A percentile compares a stretch with the other conserved stretches of the same genome.
phyloP scores from a whole-genome alignment of 2,888 invertebrate species.

The Trachelus iudaicus region DNA sequence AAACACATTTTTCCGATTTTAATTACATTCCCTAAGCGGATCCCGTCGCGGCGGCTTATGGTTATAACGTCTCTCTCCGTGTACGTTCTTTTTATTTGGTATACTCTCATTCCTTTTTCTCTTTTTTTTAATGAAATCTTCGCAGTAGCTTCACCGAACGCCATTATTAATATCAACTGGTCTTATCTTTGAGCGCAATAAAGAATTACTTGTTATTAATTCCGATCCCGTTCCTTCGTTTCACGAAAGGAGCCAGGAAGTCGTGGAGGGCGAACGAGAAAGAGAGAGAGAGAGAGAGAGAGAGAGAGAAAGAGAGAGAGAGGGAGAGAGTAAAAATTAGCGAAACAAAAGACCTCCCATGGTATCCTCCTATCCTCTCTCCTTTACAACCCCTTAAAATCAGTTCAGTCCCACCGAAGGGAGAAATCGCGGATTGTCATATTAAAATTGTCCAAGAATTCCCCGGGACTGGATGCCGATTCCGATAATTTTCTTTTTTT shows the following conservation, averaged over 20 bases:
- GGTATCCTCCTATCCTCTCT: background rate
- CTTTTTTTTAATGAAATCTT: slow-evolving; percentile 59
- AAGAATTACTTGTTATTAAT: slow-evolving; percentile 63
- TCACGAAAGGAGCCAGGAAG: background rate
- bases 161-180: slow-evolving; percentile 61
- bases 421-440: background rate
- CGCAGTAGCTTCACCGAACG: slow-evolving; percentile 43
- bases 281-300: background rate
- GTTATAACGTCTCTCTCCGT: slow-evolving; percentile 33
- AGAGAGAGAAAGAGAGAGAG: background rate
- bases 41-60: slow-evolving; percentile 47
- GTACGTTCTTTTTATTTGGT: slow-evolving; percentile 15
- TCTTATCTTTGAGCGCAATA: slow-evolving; percentile 56
- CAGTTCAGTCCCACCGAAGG: background rate
- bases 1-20: slow-evolving; percentile 63
- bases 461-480: background rate
- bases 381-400: background rate
- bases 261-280: background rate
- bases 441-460: background rate
- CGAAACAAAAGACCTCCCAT: background rate
- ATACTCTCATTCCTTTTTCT: slow-evolving; percentile 16
- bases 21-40: slow-evolving; percentile 64
- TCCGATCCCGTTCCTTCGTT: slow-evolving; percentile 37
- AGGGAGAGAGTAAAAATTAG: background rate
- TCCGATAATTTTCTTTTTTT: background rate